Evolutionary conservation across 2,797 vertebrate species (phyloP), one percentile per base, ranked within the genome.

Genomic region (Spinus olivaceus): DNA sequence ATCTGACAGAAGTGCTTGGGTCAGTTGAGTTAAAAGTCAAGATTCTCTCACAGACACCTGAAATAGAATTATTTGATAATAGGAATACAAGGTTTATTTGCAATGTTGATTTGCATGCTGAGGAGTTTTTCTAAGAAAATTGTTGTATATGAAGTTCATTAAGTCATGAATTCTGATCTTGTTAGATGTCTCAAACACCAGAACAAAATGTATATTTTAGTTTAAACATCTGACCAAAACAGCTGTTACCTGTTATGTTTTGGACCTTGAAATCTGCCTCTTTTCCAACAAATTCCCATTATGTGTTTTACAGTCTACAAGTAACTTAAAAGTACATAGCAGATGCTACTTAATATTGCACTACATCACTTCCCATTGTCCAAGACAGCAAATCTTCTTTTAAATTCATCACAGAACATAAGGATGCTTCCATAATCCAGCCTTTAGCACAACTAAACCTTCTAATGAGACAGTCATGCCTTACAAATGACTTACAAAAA

Each of bases 201-300:
- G 47, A 80, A 92, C n/a, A 88, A 95, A 92, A 94, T 46, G 56
- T 81, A 15, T 69, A 90, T 95, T 97, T 95, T 85, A 94, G 50
- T 69, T 95, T 30, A 39, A 81, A 85, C 94, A 95, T 97, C 91
- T 97, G 97, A 97, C 73, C 41, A 83, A 84, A 97, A 94, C 96
- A 98, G 96, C 96, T 98, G 97, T 91, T 97, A 96, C 74, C 94
- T 97, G 80, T 95, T 97, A 79, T 72, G 64, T 73, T 78, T 88
- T 81, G 61, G 82, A 96, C 81, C 51, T 83, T 61, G 63, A 96
- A 96, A 91, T 77, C 56, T 91, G 50, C 32, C n/a, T 86, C 22
- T 44, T 92, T 86, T 88, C 41, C 76, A 93, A 44, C 39, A 90
- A 33, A 73, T 89, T 59, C 46, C 27, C 41, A 72, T 54, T 92